phyloP scores from a whole-genome alignment of 2,888 invertebrate species.

The Dysmachus trigonus region DNA sequence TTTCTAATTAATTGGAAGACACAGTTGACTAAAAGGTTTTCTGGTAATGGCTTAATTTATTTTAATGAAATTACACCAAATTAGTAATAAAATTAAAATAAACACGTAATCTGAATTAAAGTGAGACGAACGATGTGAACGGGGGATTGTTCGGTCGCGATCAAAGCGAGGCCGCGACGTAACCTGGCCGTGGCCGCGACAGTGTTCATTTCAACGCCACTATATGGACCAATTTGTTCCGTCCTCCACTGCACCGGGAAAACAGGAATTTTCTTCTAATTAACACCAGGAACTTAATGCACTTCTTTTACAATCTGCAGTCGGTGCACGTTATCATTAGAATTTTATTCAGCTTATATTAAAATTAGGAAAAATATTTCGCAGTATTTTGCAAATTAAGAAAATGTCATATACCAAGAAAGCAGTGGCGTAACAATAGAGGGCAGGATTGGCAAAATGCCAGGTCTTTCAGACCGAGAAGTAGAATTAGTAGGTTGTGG shows the following conservation, averaged over 20 bases:
- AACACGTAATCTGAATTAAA: conserved; percentile 46
- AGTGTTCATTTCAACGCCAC: neutral
- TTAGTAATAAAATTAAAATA: conserved; percentile 48
- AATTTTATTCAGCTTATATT: neutral
- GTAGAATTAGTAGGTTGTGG: too few relatives aligned
- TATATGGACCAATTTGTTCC: neutral
- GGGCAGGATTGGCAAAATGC: too few relatives aligned
- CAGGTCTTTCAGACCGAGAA: too few relatives aligned
- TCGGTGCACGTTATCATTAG: neutral
- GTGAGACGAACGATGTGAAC: conserved; percentile 30
- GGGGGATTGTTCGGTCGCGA: neutral
- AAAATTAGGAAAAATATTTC: neutral
- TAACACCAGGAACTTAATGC: neutral
- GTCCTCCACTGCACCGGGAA: neutral
- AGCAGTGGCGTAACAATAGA: neutral
- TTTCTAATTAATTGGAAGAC: conserved; percentile 42
- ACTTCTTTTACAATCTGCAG: neutral
- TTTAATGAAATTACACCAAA: conserved; percentile 45
- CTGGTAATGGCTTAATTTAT: conserved; percentile 47
- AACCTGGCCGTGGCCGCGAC: neutral
- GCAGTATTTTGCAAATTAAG: neutral
- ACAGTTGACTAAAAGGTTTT: conserved; percentile 42
- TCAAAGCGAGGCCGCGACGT: neutral
- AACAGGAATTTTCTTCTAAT: neutral
- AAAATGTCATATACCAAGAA: neutral